phyloP scores from a whole-genome alignment of 2,797 vertebrate species.

The Macropus fuliginosus region DNA sequence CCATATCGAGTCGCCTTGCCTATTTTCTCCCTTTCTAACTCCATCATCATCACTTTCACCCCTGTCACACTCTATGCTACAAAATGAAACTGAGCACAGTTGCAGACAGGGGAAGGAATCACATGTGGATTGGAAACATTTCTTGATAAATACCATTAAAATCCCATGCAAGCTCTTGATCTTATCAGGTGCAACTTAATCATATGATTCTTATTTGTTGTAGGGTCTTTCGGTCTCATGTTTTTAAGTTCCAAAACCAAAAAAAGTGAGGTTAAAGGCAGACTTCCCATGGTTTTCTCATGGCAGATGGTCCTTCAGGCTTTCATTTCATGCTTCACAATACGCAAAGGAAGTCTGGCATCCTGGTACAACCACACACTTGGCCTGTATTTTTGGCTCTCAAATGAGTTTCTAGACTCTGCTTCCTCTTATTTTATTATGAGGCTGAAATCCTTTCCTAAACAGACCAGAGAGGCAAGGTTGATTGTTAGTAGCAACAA shows the following conservation, averaged over 20 bases:
- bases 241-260: constrained; percentile 28
- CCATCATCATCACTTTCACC: not conserved
- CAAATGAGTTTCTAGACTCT: not conserved
- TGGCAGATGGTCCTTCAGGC: not conserved
- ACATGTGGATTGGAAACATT: constrained; percentile 7
- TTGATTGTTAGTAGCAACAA: not conserved
- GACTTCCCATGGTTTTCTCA: not conserved
- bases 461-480: constrained; percentile 30
- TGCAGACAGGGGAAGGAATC: not conserved
- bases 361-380: not conserved
- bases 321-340: not conserved
- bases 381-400: not conserved
- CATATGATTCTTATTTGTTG: not conserved
- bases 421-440: not conserved
- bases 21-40: constrained; percentile 29
- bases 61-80: not conserved
- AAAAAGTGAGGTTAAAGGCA: constrained; percentile 8
- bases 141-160: constrained; percentile 12
- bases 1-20: not conserved
- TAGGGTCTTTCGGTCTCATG: constrained; percentile 5
- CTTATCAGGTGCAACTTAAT: not conserved
- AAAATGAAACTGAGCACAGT: constrained; percentile 1
- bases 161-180: not conserved
- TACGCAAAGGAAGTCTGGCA: not conserved
- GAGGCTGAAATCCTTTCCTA: not conserved